These are phyloP conservation scores for Liasis olivaceus DNA, from an alignment of 2,797 vertebrate species.

Conservation along the genomic window DNA sequence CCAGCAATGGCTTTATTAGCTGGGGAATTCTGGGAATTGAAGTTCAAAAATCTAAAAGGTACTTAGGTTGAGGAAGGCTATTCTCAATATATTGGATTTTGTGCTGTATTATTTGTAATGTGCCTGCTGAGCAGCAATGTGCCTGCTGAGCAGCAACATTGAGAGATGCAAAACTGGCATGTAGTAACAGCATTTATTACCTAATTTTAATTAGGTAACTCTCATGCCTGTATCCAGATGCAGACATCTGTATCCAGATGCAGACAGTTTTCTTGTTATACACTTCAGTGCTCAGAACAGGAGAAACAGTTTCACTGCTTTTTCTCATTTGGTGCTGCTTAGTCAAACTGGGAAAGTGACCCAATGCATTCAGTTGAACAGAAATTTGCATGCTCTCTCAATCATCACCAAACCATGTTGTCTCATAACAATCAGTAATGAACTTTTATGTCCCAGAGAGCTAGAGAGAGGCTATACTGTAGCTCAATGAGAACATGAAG, in stretches of 20 bases:
- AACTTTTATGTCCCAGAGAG: not conserved
- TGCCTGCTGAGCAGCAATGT: not conserved
- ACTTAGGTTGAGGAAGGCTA: not conserved
- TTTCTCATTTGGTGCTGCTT: not conserved
- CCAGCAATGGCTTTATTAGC: not conserved
- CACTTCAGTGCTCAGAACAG: not conserved
- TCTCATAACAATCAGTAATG: not conserved
- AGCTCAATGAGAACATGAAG: not conserved
- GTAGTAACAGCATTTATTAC: not conserved
- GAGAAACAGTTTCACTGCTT: not conserved
- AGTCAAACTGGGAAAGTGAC: not conserved
- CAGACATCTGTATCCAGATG: not conserved
- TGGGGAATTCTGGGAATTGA: not conserved
- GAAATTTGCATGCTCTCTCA: not conserved
- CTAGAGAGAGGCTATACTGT: not conserved
- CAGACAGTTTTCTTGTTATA: not conserved
- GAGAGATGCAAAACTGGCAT: not conserved
- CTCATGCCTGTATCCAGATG: not conserved
- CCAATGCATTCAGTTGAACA: not conserved
- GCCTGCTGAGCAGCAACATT: not conserved
- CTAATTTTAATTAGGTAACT: not conserved
- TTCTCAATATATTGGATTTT: not conserved
- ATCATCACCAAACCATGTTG: not conserved
- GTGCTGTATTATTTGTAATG: not conserved
- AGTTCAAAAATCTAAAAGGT: not conserved